Evolutionary conservation across 2,797 vertebrate genomes (phyloP), one percentile per base, ranked within the genome.

Genomic region (Karalla daura): DNA sequence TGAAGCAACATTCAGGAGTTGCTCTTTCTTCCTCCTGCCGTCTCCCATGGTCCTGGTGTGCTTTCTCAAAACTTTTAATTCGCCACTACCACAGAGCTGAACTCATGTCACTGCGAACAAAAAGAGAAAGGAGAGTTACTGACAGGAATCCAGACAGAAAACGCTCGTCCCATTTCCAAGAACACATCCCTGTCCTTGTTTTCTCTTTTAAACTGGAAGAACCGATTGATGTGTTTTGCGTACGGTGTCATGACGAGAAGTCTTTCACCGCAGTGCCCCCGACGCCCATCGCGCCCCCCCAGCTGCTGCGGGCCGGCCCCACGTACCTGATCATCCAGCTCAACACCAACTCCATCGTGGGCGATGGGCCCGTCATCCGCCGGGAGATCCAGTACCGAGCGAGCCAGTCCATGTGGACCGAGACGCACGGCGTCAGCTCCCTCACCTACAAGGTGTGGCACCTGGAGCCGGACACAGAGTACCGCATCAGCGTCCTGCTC

Each of bases 371-470:
- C 0, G 96, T 99, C 2, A 96, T 99, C 53, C 95, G 96, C 41
- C 94, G 96, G 35, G 97, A 98, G 85, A 98, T 99, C 5, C 96
- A 97, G 83, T 99, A 98, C 89, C 90, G 96, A n/a, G 95, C 97
- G 88, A 95, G 95, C 39, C 95, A 95, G 6, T 96, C 95, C 28
- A 94, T 95, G 0, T 96, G 95, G 96, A 95, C 94, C 0, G 97
- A 98, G 91, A 94, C 96, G 2, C 96, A 98, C 0, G 95, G 96
- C 0, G 97, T 98, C 84, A 96, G 91, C 85, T 95, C 96, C 25
- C 96, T 96, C 55, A 98, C 96, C 36, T 99, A 98, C 68, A 98
- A 98, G 70, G 93, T 99, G 20, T 98, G 97, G 97, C 96, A 98
- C 70, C 88, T 99, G 70, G 97, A 99, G 81, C 97, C 97, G 0